Evolutionary conservation across 2,797 vertebrate species (phyloP), one percentile per base, ranked within the genome.

Genomic region (Xiphophorus birchmanni): DNA sequence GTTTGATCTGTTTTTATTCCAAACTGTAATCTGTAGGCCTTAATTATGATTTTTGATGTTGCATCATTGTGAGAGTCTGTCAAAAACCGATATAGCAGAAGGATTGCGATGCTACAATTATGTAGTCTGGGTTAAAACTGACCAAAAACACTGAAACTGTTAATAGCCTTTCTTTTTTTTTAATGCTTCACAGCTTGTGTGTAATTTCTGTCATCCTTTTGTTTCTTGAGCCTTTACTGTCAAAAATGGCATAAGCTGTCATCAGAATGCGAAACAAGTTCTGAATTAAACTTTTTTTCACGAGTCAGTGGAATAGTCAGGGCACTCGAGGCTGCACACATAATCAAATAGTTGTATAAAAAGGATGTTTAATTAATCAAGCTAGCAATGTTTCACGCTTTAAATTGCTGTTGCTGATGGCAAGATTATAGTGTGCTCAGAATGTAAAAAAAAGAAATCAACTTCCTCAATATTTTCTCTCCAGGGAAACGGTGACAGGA

Each of bases 301-400:
- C 3, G 37, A 12, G 2, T 56, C 13, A 56, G 9, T 54, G 23
- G 37, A 52, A 37, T 2, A 37, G 18, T 40, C 32, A 12, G 10
- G 32, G n/a, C 35, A 52, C 35, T 56, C 35, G n/a, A 21, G 12
- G 23, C 48, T 56, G 73, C 21, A 58, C 35, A 9, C 50, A 56
- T n/a, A 42, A 54, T 74, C 10, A 54, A 40, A 29, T 29, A 47
- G 42, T 42, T 75, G 5, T 15, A n/a, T 18, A 26, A 17, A 11
- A 75, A 56, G n/a, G 7, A 29, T 72, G 69, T 72, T 72, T 47
- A 72, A 72, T 47, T 72, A 45, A 45, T 26, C 13, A 47, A 72
- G 69, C 69, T 4, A 29, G 44, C 42, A 45, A 72, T 29, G 13
- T 45, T 45, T 72, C 5, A 0, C 13, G 26, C 44, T 45, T 29